phyloP scores from a whole-genome alignment of 2,113 vertebrate species.

The Aspiorhynchus laticeps region DNA sequence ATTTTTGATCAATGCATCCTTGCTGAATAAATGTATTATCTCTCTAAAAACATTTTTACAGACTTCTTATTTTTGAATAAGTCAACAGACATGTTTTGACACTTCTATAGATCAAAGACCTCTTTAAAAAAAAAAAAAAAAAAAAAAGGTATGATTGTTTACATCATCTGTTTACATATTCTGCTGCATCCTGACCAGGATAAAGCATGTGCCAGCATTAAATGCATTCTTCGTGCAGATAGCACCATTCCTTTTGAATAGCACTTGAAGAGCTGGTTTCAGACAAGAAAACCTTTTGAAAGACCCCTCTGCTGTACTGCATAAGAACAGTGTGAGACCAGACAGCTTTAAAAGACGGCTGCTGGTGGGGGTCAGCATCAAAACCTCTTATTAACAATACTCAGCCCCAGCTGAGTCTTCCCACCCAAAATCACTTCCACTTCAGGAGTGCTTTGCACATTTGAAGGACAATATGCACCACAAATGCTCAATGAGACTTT shows the following conservation, averaged over 20 bases:
- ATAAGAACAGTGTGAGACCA: conserved; percentile 13
- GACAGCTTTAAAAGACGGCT: neutral
- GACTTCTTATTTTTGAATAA: neutral
- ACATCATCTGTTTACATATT: neutral
- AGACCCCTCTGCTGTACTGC: neutral
- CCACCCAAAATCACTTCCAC: neutral
- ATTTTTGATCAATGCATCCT: neutral
- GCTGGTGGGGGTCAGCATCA: conserved; percentile 22
- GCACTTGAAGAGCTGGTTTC: neutral
- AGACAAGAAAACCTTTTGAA: neutral
- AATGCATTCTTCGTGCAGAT: neutral
- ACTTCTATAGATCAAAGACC: neutral
- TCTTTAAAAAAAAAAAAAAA: neutral
- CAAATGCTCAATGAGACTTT: neutral
- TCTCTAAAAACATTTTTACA: neutral
- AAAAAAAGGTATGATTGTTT: neutral
- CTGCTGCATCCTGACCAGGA: neutral
- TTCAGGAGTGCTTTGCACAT: neutral
- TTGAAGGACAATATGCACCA: neutral
- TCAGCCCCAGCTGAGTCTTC: neutral
- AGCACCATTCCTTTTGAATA: neutral
- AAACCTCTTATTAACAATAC: conserved; percentile 27
- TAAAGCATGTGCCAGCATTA: neutral
- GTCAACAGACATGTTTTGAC: neutral
- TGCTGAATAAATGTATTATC: neutral